Evolutionary conservation across 2,113 vertebrate genomes (phyloP).

Genomic region (Lates calcarifer): DNA sequence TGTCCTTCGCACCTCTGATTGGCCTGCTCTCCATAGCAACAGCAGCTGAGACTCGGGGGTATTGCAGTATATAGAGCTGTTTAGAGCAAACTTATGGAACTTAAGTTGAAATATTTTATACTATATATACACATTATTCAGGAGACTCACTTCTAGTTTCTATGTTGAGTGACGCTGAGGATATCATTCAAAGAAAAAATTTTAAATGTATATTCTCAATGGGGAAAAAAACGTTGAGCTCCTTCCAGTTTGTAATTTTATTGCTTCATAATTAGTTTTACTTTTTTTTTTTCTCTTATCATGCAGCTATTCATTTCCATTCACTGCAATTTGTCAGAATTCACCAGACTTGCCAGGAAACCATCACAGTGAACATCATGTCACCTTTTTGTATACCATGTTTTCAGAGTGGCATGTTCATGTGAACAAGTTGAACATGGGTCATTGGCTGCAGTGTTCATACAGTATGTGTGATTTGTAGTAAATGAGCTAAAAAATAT

Average conservation of each 20-base stretch:
- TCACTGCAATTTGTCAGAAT: background rate
- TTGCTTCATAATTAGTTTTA: background rate
- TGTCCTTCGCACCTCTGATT: background rate
- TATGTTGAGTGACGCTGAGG: background rate
- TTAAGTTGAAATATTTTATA: background rate
- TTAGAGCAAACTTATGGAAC: background rate
- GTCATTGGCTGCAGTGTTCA: background rate
- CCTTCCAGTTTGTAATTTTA: background rate
- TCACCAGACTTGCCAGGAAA: background rate
- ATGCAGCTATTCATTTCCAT: background rate
- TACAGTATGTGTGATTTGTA: background rate
- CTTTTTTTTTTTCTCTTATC: background rate
- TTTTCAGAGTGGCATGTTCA: background rate
- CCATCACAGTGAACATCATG: background rate
- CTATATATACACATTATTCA: constrained; percentile 17
- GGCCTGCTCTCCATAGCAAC: background rate
- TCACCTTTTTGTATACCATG: background rate
- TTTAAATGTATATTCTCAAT: background rate
- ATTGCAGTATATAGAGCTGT: background rate
- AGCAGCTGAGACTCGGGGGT: background rate
- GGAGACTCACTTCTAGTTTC: background rate
- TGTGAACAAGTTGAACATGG: background rate
- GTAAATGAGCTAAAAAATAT: constrained; percentile 32
- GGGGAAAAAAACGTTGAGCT: background rate
- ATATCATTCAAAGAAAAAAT: background rate